Evolutionary conservation across 2,113 vertebrate genomes (phyloP), one percentile per base, ranked within the genome.

Genomic region (Pygoscelis antarcticus): DNA sequence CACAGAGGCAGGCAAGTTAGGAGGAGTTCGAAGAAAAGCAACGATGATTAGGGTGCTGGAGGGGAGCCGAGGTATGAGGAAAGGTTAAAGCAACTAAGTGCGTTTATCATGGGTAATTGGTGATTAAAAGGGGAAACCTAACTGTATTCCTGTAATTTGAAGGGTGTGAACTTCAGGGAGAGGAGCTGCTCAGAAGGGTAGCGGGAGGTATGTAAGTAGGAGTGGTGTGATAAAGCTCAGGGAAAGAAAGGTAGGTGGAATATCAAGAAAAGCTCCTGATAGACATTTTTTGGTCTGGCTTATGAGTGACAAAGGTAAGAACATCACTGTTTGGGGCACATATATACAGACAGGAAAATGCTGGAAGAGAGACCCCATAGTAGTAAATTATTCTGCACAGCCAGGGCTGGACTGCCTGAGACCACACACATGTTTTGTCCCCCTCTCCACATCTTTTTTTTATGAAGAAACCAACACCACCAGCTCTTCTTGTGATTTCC

Each of bases 1-100:
- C 88, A 85, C 44, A 69, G 42, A 30, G 55, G 36, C 23, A 75
- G 69, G 74, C 52, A 55, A 78, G 69, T 54, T 52, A 90, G 79
- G 13, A 85, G 32, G 83, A 93, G 66, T 86, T 96, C 89, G 86
- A 64, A 94, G 80, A 79, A 57, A 8, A 72, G 29, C 44, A 77
- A 22, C 8, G 15, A 18, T 5, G 6, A 78, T 80, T 19, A 95
- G 77, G 76, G 40, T 83, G 51, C 58, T 91, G 93, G 65, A 89
- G 51, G 51, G 76, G 34, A 93, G 66, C 51, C 0, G 5, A 90
- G 69, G 44, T 64, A 60, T 51, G 46, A 86, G 58, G 75, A 79
- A 88, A 94, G 64, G 85, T 91, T 87, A 94, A 97, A 96, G 82
- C 38, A 93, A 76, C 32, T 62, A 46, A 85, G 27, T 68, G 52